phyloP scores from a whole-genome alignment of 2,888 invertebrate species.

The Phania funesta region DNA sequence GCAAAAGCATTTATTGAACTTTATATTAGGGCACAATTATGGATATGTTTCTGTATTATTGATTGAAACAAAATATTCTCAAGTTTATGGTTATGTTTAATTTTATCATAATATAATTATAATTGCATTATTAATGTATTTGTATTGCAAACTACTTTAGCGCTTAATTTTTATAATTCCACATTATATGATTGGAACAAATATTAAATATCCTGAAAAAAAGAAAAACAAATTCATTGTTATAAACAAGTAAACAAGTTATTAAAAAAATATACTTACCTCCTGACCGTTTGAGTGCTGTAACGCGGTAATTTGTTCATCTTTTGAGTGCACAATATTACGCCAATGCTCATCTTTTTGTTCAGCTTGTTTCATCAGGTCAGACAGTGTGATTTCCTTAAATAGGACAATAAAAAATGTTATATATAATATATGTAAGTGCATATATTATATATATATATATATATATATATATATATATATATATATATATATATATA shows the following conservation, averaged over 20 bases:
- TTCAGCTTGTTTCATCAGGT: conserved; percentile 78
- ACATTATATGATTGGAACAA: conserved; percentile 62
- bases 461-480: no score
- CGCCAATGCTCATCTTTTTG: conserved; percentile 80
- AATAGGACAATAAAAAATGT: conserved; percentile 29
- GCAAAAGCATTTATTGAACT: no score
- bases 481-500: no score
- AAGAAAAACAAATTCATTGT: conserved; percentile 3
- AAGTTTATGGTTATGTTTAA: conserved; percentile 62
- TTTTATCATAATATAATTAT: conserved; percentile 66
- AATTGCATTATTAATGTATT: conserved; percentile 67
- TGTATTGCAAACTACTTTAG: conserved; percentile 71
- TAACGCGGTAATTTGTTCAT: conserved; percentile 78
- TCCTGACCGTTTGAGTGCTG: conserved; percentile 79
- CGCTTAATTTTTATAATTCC: conserved; percentile 73
- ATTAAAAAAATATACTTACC: conserved; percentile 70
- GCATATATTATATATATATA: no score
- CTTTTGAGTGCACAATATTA: conserved; percentile 77
- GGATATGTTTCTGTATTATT: no score
- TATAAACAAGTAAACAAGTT: not conserved
- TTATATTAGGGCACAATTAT: no score
- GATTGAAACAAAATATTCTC: conserved; percentile 8
- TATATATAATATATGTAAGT: no score
- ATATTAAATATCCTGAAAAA: conserved; percentile 79
- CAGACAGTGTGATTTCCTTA: conserved; percentile 78